A percentile compares a stretch with the other conserved stretches of the same genome.
Evolutionary conservation across 2,797 vertebrate genomes (phyloP).

Genomic region (Karalla daura): DNA sequence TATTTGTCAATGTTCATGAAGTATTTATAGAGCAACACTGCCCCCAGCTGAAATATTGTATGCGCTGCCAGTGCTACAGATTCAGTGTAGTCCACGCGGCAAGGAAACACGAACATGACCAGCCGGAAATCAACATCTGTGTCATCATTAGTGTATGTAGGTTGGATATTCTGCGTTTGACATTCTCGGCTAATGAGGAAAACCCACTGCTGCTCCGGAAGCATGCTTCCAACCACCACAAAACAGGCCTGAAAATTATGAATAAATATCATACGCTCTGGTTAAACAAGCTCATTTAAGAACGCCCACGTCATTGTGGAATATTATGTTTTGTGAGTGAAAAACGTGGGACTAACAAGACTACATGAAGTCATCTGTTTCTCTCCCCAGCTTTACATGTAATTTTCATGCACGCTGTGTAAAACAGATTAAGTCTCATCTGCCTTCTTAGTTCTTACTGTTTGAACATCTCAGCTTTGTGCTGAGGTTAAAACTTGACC

Average conservation of each 20-base stretch:
- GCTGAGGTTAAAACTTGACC: background rate
- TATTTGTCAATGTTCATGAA: background rate
- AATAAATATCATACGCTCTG: too few relatives aligned
- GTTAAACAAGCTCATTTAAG: too few relatives aligned
- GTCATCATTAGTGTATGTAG: too few relatives aligned
- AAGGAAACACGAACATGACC: background rate
- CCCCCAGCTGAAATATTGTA: conserved; percentile 65
- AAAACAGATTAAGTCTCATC: background rate
- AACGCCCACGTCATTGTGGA: too few relatives aligned
- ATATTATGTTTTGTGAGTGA: background rate
- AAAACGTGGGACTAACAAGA: background rate
- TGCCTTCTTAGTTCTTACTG: background rate
- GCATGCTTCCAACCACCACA: too few relatives aligned
- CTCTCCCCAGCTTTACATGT: too few relatives aligned
- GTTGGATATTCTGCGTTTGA: too few relatives aligned
- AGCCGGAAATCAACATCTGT: too few relatives aligned
- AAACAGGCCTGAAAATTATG: too few relatives aligned
- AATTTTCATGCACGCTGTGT: background rate
- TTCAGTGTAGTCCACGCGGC: background rate
- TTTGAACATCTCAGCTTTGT: background rate
- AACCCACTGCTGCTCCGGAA: too few relatives aligned
- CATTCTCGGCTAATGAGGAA: too few relatives aligned
- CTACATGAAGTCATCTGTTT: background rate
- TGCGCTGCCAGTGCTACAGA: conserved; percentile 24
- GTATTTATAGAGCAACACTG: conserved; percentile 74